A percentile compares a stretch with the other conserved stretches of the same genome.
phyloP scores from a whole-genome alignment of 2,797 vertebrate species.

The Enteromius radiatus region DNA sequence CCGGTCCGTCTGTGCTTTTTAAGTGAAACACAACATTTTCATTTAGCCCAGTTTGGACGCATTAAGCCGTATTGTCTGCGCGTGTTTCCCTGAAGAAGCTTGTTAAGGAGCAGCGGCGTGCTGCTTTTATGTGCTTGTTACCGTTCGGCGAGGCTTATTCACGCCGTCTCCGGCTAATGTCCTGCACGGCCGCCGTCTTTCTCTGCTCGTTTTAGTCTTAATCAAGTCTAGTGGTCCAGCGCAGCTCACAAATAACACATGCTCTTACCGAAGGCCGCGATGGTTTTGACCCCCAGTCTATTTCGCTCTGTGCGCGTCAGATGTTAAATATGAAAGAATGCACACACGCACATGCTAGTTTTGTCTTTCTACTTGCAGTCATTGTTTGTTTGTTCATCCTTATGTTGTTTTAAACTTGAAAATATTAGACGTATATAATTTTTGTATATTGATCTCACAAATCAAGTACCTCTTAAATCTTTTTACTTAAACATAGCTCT shows the following conservation, averaged over 20 bases:
- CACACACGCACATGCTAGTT: not conserved
- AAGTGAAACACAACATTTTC: constrained; percentile 72
- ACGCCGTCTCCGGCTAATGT: constrained; percentile 29
- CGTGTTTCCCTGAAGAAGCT: constrained; percentile 34
- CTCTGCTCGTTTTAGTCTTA: constrained; percentile 25
- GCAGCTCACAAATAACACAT: constrained; percentile 14
- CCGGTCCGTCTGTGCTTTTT: constrained; percentile 69
- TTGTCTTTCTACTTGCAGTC: not conserved
- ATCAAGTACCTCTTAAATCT: not conserved
- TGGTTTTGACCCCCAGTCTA: constrained; percentile 5
- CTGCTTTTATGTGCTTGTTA: constrained; percentile 31
- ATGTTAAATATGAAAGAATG: constrained; percentile 26
- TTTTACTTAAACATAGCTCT: not conserved
- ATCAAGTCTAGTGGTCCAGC: constrained; percentile 37
- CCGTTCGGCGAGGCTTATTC: not conserved
- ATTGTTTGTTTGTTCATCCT: not conserved
- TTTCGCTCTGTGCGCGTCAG: not conserved
- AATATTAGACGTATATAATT: no score
- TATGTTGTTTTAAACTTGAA: not conserved
- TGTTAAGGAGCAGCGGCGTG: constrained; percentile 25
- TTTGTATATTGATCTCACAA: not conserved
- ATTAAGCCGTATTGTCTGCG: constrained; percentile 55
- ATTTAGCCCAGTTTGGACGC: constrained; percentile 67
- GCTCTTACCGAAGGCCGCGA: constrained; percentile 13
- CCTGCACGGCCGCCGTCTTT: constrained; percentile 8